Evolutionary conservation across 2,797 vertebrate genomes (phyloP).

Genomic region (Eutrigla gurnardus): DNA sequence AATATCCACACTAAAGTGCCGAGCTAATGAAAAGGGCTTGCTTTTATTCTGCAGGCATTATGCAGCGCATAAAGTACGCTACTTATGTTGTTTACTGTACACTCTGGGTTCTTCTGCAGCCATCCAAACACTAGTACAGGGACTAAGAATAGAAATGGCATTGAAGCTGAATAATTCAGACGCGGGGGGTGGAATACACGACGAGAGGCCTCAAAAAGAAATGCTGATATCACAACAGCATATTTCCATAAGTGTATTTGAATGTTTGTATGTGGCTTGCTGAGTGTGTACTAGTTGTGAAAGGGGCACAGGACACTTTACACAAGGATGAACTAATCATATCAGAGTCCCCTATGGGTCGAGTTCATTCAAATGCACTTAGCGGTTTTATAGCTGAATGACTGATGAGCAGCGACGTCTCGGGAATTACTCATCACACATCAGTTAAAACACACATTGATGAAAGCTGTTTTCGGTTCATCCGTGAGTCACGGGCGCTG

Average conservation of each 20-base stretch:
- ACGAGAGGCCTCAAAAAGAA: constrained; percentile 41
- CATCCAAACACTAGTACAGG: constrained; percentile 61
- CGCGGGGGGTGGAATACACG: constrained; percentile 67
- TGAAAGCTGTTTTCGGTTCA: constrained; percentile 9
- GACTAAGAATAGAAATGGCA: constrained; percentile 73
- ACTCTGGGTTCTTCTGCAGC: constrained; percentile 24
- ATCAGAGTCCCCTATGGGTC: constrained; percentile 14
- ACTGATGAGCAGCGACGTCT: constrained; percentile 25
- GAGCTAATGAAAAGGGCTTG: constrained; percentile 1
- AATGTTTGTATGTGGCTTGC: constrained; percentile 5
- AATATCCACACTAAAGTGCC: constrained; percentile 9
- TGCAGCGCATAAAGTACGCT: not conserved
- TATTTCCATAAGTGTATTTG: constrained; percentile 20
- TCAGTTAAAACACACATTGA: constrained; percentile 10
- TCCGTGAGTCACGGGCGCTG: too few relatives aligned
- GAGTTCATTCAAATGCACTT: constrained; percentile 37
- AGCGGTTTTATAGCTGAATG: constrained; percentile 31
- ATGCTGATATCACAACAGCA: constrained; percentile 38
- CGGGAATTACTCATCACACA: constrained; percentile 15
- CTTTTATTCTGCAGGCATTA: not conserved
- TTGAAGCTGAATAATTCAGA: constrained; percentile 78
- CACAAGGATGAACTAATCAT: constrained; percentile 40
- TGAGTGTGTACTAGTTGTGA: not conserved
- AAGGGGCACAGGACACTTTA: constrained; percentile 37
- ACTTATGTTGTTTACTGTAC: constrained; percentile 32